A percentile compares a stretch with the other conserved stretches of the same genome.
Conservation (phyloP, 2,888 invertebrate species). For the Agrenia bidenticulata region DNA sequence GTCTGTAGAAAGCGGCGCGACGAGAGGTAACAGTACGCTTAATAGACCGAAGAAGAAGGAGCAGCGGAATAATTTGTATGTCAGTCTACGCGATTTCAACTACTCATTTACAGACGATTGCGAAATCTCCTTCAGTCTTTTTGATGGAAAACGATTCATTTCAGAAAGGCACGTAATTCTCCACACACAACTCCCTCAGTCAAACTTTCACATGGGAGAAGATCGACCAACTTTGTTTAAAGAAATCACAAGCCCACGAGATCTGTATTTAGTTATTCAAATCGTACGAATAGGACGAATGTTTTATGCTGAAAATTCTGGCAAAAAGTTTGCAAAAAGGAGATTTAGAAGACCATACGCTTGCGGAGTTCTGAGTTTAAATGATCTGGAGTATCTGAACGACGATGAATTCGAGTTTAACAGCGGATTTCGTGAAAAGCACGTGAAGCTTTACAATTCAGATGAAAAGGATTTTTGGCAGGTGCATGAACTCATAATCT, state of each 20-base stretch:
- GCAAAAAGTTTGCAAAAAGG: constrained; percentile 41
- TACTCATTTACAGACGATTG: constrained; percentile 84
- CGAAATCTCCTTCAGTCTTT: constrained; percentile 82
- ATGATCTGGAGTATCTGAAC: constrained; percentile 59
- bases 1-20: constrained; percentile 50
- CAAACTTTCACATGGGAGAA: constrained; percentile 37
- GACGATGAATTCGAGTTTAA: constrained; percentile 25
- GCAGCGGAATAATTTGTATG: constrained; percentile 75
- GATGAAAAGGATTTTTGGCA: constrained; percentile 83
- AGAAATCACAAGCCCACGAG: constrained; percentile 55
- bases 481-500: constrained; percentile 82
- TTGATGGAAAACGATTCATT: constrained; percentile 62
- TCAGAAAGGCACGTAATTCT: constrained; percentile 32
- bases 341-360: constrained; percentile 72
- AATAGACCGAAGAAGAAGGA: constrained; percentile 32
- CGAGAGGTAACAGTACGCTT: constrained; percentile 59
- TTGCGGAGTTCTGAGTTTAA: constrained; percentile 76
- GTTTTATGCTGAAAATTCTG: constrained; percentile 65
- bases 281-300: constrained; percentile 86
- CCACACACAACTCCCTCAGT: constrained; percentile 32
- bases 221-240: constrained; percentile 34
- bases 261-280: constrained; percentile 84
- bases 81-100: constrained; percentile 85
- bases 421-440: constrained; percentile 30
- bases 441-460: constrained; percentile 56